A percentile compares a stretch with the other conserved stretches of the same genome.
These are phyloP conservation scores for Branchipolynoe longqiensis DNA, from an alignment of 2,888 invertebrate genomes.

Conservation along the genomic window DNA sequence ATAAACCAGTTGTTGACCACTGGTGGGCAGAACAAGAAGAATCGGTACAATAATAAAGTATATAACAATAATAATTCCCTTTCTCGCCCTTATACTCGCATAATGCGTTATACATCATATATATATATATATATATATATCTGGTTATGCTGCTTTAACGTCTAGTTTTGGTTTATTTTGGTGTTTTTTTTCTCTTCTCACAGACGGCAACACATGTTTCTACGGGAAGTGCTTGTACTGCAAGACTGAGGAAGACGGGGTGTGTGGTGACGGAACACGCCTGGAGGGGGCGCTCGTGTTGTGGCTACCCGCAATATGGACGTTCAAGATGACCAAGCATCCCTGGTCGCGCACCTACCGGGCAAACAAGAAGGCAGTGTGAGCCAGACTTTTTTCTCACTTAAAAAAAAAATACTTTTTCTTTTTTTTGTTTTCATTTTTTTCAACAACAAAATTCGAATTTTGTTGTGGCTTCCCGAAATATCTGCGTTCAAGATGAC, in stretches of 20 bases:
- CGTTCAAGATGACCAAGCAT: conserved; percentile 85
- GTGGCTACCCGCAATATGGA: conserved; percentile 88
- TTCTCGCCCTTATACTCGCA: not conserved
- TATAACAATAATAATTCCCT: too few species aligned
- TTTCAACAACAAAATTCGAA: too few species aligned
- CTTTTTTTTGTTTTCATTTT: not conserved
- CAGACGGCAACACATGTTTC: conserved; percentile 88
- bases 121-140: not conserved
- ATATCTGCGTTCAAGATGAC: conserved; percentile 85
- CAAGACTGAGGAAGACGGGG: conserved; percentile 88
- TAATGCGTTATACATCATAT: not conserved
- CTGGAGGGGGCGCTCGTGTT: conserved; percentile 93
- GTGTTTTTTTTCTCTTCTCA: conserved; percentile 29
- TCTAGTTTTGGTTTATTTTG: not conserved
- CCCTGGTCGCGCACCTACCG: conserved; percentile 96
- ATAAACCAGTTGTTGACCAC: too few species aligned
- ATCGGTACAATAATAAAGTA: too few species aligned
- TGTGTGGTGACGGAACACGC: conserved; percentile 87
- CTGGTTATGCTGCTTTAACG: not conserved
- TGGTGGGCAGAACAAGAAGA: too few species aligned
- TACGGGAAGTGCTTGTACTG: conserved; percentile 96
- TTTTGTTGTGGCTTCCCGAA: conserved; percentile 90
- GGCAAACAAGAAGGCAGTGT: conserved; percentile 87
- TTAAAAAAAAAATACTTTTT: not conserved
- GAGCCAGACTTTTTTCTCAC: conserved; percentile 78